Evolutionary conservation across 2,113 vertebrate genomes (phyloP).

Genomic region (Anoura caudifer): DNA sequence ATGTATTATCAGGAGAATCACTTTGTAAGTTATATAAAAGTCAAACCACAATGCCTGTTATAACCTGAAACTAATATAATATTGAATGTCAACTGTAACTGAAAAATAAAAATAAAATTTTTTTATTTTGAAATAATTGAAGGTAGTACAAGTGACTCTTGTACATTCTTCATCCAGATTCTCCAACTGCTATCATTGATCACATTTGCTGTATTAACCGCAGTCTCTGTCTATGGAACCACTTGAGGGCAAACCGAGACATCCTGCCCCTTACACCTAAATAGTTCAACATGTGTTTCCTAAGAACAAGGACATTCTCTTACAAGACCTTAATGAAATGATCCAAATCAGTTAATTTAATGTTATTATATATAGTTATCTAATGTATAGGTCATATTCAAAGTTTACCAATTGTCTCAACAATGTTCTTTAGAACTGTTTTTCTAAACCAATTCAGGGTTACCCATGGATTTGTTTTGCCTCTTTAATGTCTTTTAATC

Average conservation of each 20-base stretch:
- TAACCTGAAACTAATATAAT: not conserved
- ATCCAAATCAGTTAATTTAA: not conserved
- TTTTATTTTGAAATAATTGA: conserved; percentile 3
- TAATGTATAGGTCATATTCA: not conserved
- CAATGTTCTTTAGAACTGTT: not conserved
- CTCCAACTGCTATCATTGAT: not conserved
- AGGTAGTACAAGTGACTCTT: not conserved
- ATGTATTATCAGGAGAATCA: not conserved
- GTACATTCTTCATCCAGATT: not conserved
- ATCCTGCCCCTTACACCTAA: not conserved
- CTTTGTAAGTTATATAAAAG: not conserved
- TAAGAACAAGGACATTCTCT: not conserved
- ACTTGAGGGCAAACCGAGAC: not conserved
- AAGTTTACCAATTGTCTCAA: not conserved
- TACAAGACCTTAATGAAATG: not conserved
- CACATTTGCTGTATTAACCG: not conserved
- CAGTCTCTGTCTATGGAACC: not conserved
- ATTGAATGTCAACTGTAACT: not conserved
- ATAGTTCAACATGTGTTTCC: not conserved
- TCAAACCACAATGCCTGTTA: not conserved
- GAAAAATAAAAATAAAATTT: not conserved
- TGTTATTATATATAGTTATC: not conserved
- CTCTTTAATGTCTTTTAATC: not conserved
- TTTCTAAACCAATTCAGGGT: not conserved
- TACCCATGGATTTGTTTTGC: not conserved